Evolutionary conservation across 2,888 invertebrate species (phyloP), one percentile per base, ranked within the genome.

Genomic region (Hydraecia micacea): DNA sequence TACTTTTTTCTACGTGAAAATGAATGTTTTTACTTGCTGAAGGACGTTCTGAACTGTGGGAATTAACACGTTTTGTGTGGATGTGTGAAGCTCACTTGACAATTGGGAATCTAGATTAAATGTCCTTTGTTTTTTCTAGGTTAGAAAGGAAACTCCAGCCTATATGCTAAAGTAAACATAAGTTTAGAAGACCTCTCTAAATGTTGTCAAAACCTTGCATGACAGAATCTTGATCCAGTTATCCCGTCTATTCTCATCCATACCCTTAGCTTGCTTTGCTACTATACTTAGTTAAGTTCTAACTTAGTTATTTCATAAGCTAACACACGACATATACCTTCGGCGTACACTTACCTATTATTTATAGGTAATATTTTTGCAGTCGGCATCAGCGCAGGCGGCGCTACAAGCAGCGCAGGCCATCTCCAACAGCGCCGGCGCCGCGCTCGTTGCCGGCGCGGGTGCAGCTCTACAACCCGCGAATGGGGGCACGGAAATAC

Each of bases 341-440:
- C 87, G 87, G 87, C 73, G 85, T 85, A 85, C 84, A 85, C 87
- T 85, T 85, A 87, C 84, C 84, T 85, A 85, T 85, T 85, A 85
- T 85, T 85, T 85, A 85, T 85, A 85, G 84, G 84, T 85, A 85
- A 85, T 85, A 90, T 95, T 94, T 91, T 97, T 97, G 88, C 97
- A 98, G 98, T 98, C 98, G 94, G 98, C 98, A 90, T 98, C 98
- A 90, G 98, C 98, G 91, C 98, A 98, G 95, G 98, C 98, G 82
- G 98, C 98, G 88, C 97, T 99, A 75, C 98, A 98, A 93, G 98
- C 98, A 65, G 98, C 98, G 84, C 98, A 99, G 94, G 98, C 98
- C 81, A 97, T 98, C 91, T 97, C 98, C 88, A 97, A 97, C 93
- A 97, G 96, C 87, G 97, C 97, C 65, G 97, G 97, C 83, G 97